Evolutionary conservation across 2,888 invertebrate genomes (phyloP).

Genomic region (Lissonota sp.): DNA sequence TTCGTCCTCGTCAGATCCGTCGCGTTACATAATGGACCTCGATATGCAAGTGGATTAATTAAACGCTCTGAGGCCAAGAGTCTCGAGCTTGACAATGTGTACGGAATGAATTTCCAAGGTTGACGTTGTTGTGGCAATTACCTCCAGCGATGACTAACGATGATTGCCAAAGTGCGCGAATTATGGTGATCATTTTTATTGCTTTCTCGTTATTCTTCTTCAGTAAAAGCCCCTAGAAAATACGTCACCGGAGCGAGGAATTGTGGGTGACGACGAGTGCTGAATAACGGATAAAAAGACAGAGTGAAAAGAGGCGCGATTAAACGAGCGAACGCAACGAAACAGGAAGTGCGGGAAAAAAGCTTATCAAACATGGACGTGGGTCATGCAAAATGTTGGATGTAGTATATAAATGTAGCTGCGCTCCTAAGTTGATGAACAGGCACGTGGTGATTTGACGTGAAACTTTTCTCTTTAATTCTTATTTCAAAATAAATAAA

Average conservation of each 20-base stretch:
- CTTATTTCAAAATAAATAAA: neutral
- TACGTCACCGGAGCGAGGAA: neutral
- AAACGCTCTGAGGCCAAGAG: constrained; percentile 20
- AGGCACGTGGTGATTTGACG: neutral
- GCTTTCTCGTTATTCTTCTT: constrained; percentile 62
- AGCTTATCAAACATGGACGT: constrained; percentile 12
- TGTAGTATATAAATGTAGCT: no score
- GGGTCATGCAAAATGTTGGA: constrained; percentile 3
- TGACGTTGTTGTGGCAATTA: constrained; percentile 36
- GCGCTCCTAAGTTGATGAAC: neutral
- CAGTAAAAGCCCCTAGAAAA: constrained; percentile 18
- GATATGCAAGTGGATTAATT: constrained; percentile 32
- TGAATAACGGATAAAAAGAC: constrained; percentile 28
- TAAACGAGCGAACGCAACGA: neutral
- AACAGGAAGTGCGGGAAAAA: constrained; percentile 8
- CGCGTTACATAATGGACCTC: constrained; percentile 6
- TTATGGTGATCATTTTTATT: constrained; percentile 62
- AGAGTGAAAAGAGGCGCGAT: neutral
- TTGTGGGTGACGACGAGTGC: neutral
- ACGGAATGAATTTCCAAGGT: constrained; percentile 38
- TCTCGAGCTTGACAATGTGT: constrained; percentile 7
- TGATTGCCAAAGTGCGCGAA: constrained; percentile 31
- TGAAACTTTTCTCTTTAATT: constrained; percentile 7
- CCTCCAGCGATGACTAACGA: constrained; percentile 24
- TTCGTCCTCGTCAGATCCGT: neutral